Base-by-base conservation (phyloP, 2,888 invertebrate genomes). In the Noctua janthe region DNA sequence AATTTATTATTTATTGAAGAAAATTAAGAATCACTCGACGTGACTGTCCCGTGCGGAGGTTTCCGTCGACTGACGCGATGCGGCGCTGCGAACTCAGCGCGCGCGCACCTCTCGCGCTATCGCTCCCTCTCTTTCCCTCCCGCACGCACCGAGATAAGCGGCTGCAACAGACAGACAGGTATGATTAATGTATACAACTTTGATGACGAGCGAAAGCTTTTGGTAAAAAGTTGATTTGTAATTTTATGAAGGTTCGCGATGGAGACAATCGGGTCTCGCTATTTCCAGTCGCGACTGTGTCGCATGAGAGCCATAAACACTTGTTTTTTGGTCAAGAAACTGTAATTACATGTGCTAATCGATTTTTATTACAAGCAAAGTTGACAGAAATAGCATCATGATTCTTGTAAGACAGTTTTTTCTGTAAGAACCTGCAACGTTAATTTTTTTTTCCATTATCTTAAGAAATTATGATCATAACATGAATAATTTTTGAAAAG, bases 21-120 rank as follows among this genome's bases (percentile, higher is more conserved):
- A 23, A 39, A 29, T 43, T 35, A 13, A 71, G 23, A 64, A 71
- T 64, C 75, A 81, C 74, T 71, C 70, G 74, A 89, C 89, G 90
- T 90, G 89, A 83, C 92, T 85, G 75, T 66, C 81, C 72, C 80
- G 62, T 78, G 29, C 64, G 71, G 87, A 80, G 85, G 92, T 87
- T 93, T 92, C 82, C 87, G 81, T 51, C 80, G 84, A 95, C 94
- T 95, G 92, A 92, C 93, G 92, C 92, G 82, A 71, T 82, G 91
- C 87, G 91, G 91, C 91, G 91, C 91, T 87, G 90, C 88, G 35
- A 74, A 74, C 79, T 73, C 72, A 76, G 76, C 81, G 89, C 88
- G 88, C 86, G 81, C 87, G 87, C 91, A 89, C 88, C 91, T 87
- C 87, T 87, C 85, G 83, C 80, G 47, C 74, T 82, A 70, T 78